phyloP scores from a whole-genome alignment of 2,888 invertebrate species.

The Tinea trinotella region DNA sequence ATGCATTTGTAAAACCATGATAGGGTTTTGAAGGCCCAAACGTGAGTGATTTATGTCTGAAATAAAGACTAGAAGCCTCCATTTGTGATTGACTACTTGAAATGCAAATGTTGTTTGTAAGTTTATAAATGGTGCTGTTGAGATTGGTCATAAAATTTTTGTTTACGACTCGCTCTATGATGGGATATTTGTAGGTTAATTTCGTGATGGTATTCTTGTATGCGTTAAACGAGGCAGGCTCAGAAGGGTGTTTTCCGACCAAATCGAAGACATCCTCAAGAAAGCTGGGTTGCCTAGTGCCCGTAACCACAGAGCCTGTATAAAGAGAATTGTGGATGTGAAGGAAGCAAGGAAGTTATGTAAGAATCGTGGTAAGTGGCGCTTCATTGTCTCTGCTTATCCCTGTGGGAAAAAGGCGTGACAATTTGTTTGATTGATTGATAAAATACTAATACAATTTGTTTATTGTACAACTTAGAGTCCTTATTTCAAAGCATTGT shows the following conservation, averaged over 20 bases:
- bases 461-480: background rate
- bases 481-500: background rate
- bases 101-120: constrained; percentile 8
- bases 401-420: too few relatives aligned
- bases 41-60: constrained; percentile 8
- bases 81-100: constrained; percentile 3
- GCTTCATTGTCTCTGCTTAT: too few relatives aligned
- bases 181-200: background rate
- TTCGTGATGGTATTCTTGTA: background rate
- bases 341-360: too few relatives aligned
- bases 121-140: constrained; percentile 10
- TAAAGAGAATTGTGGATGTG: too few relatives aligned
- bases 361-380: too few relatives aligned
- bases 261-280: too few relatives aligned
- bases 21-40: constrained; percentile 5
- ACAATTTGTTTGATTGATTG: background rate
- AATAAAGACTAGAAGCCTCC: constrained; percentile 13
- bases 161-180: background rate
- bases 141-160: constrained; percentile 9
- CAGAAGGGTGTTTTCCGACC: too few relatives aligned
- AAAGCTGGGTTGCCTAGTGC: too few relatives aligned
- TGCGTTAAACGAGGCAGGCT: background rate
- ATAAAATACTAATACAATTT: background rate
- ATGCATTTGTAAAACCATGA: too few relatives aligned
- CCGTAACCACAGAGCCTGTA: too few relatives aligned